Evolutionary conservation across 1,140 invertebrate species (phyloP).

Genomic region (Caerostris darwini): DNA sequence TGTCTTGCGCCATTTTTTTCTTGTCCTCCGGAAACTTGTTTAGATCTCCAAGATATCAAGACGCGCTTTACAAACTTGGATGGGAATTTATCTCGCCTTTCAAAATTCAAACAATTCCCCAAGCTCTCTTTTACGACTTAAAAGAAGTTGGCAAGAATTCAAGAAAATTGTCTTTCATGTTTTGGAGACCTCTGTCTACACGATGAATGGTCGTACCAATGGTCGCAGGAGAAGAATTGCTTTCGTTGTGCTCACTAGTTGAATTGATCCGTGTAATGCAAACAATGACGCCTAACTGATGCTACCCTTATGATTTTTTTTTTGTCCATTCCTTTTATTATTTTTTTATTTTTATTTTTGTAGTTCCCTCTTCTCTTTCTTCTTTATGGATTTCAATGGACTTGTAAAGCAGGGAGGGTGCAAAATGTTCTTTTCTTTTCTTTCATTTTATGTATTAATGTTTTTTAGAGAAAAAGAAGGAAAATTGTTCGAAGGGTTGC

Average conservation of each 20-base stretch:
- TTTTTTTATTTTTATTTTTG: background rate
- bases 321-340: background rate
- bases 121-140: constrained; percentile 50
- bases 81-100: constrained; percentile 58
- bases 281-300: constrained; percentile 63
- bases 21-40: background rate
- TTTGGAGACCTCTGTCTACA: background rate
- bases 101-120: constrained; percentile 67
- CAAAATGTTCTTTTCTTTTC: background rate
- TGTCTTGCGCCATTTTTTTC: constrained; percentile 31
- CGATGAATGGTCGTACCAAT: constrained; percentile 57
- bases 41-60: background rate
- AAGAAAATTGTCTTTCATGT: constrained; percentile 71
- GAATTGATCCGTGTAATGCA: constrained; percentile 67
- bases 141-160: constrained; percentile 67
- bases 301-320: constrained; percentile 22
- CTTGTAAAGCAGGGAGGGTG: constrained; percentile 33
- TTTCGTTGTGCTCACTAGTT: constrained; percentile 44
- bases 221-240: constrained; percentile 16
- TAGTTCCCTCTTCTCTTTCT: background rate
- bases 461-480: background rate
- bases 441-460: constrained; percentile 66
- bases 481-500: background rate
- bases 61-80: constrained; percentile 33
- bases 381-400: constrained; percentile 13